Percentiles rank a stretch among this genome's conserved stretches.
These are phyloP conservation scores for Choloepus hoffmanni DNA, from an alignment of 2,113 vertebrate genomes.

Conservation along the genomic window DNA sequence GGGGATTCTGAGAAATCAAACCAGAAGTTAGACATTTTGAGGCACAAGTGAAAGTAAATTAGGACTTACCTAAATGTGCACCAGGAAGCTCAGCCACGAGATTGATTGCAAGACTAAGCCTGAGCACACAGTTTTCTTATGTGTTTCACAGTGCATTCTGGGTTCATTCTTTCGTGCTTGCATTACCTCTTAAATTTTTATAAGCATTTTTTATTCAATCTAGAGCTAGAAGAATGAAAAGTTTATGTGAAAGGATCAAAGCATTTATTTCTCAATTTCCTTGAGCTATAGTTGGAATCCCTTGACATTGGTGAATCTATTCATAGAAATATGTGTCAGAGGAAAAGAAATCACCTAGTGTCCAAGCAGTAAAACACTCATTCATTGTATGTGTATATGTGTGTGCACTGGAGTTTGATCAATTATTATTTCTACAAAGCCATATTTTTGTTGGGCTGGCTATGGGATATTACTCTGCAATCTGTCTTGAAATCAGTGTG, in stretches of 20 bases:
- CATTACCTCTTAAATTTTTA: constrained; percentile 33
- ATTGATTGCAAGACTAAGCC: neutral
- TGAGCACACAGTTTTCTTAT: neutral
- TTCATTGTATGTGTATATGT: neutral
- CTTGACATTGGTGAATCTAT: constrained; percentile 50
- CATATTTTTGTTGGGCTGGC: neutral
- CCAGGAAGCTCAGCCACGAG: constrained; percentile 44
- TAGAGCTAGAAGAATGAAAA: constrained; percentile 65
- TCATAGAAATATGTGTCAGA: constrained; percentile 58
- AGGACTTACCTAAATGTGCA: neutral
- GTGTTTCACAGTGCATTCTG: neutral
- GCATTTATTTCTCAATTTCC: constrained; percentile 74
- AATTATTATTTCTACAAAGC: constrained; percentile 11
- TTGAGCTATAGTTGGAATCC: constrained; percentile 53
- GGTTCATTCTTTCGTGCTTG: neutral
- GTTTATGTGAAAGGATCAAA: constrained; percentile 61
- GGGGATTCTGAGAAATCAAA: neutral
- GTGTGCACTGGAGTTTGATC: neutral
- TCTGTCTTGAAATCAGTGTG: constrained; percentile 30
- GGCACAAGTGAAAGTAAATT: constrained; percentile 27
- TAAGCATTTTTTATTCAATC: constrained; percentile 58
- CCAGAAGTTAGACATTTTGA: neutral
- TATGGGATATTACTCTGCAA: neutral
- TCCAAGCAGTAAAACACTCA: neutral
- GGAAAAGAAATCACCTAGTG: constrained; percentile 38